Percentiles rank a stretch among this genome's conserved stretches.
phyloP scores from a whole-genome alignment of 2,888 invertebrate genomes.

The Cataglyphis livida region DNA sequence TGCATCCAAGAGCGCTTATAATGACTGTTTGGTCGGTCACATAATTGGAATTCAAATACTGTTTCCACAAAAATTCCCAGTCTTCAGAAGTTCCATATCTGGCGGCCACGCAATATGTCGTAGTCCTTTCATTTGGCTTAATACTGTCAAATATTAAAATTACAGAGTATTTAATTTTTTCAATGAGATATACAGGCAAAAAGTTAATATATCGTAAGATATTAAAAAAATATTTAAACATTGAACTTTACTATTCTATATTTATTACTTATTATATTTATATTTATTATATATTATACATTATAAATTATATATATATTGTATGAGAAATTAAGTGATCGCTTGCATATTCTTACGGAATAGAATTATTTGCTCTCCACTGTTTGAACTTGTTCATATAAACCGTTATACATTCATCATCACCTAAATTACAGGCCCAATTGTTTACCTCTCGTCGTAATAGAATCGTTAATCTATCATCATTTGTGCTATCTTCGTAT shows the following conservation, averaged over 20 bases:
- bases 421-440: slow-evolving; percentile 88
- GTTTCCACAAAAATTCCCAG: slow-evolving; percentile 90
- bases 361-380: slow-evolving; percentile 78
- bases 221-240: background rate
- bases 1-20: slow-evolving; percentile 88
- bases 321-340: background rate
- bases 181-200: background rate
- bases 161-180: background rate
- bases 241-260: background rate
- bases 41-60: slow-evolving; percentile 88
- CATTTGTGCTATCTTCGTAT: slow-evolving; percentile 81
- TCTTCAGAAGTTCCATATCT: slow-evolving; percentile 89
- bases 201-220: background rate
- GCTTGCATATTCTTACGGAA: slow-evolving; percentile 53
- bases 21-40: slow-evolving; percentile 88
- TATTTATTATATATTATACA: too few species aligned
- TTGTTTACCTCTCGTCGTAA: slow-evolving; percentile 87
- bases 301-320: background rate
- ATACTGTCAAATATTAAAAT: slow-evolving; percentile 55
- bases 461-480: slow-evolving; percentile 86
- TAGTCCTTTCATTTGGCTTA: slow-evolving; percentile 87
- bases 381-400: slow-evolving; percentile 84
- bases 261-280: background rate
- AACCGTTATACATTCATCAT: slow-evolving; percentile 86
- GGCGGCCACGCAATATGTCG: slow-evolving; percentile 90